Conservation (phyloP, 2,888 invertebrate genomes). For the Chorisops tibialis region DNA sequence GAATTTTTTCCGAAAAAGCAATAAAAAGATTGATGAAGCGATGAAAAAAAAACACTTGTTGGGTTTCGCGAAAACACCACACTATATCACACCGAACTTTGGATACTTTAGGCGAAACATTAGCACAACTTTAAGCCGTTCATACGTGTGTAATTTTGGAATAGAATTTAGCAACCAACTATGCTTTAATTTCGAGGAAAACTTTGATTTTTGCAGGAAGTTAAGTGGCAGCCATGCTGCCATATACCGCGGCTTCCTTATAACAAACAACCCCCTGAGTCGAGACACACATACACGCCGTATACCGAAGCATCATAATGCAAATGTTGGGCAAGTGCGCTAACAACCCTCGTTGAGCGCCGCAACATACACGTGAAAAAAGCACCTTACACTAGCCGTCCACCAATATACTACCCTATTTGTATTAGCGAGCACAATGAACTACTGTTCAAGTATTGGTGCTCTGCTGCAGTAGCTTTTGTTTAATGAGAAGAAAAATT, state of each 20-base stretch:
- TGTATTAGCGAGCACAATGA: not conserved
- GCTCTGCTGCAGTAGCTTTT: conserved; percentile 1
- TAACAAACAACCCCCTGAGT: conserved; percentile 4
- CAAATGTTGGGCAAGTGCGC: conserved; percentile 1
- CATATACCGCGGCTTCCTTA: not conserved
- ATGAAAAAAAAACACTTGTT: too few relatives aligned
- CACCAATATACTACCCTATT: not conserved
- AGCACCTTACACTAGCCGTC: too few relatives aligned
- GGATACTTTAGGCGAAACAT: too few relatives aligned
- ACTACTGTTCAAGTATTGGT: not conserved
- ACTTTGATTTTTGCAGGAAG: conserved; percentile 1
- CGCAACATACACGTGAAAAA: too few relatives aligned
- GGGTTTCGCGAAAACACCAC: too few relatives aligned
- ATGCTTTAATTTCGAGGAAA: not conserved
- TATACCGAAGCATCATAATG: not conserved
- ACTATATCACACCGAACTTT: too few relatives aligned
- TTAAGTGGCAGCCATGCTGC: conserved; percentile 10
- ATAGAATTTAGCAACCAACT: too few relatives aligned
- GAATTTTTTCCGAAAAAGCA: too few relatives aligned
- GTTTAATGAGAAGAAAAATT: not conserved
- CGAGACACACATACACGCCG: conserved; percentile 17
- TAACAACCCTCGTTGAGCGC: not conserved
- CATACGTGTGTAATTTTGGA: too few relatives aligned
- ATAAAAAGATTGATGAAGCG: too few relatives aligned
- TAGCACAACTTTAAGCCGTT: too few relatives aligned